These are phyloP conservation scores for Elgonia sp. DNA, from an alignment of 2,888 invertebrate genomes.

Conservation along the genomic window DNA sequence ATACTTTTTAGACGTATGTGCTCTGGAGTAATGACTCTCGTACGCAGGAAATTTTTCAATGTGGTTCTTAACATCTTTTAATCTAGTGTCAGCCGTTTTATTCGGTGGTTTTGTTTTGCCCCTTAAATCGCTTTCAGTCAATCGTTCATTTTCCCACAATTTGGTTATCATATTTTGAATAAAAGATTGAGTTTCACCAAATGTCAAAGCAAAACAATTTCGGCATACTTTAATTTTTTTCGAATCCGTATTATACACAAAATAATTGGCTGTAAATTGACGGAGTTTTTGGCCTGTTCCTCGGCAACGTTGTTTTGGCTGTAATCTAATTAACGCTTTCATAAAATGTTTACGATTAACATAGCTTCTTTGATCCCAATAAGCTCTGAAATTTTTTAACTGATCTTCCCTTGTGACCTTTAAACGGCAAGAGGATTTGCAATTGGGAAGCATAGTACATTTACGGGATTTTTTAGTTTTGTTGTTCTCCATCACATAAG, in stretches of 20 bases:
- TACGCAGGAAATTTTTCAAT: conserved; percentile 58
- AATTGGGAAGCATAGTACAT: conserved; percentile 29
- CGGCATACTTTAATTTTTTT: conserved; percentile 44
- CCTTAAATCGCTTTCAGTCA: conserved; percentile 17
- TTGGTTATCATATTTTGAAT: conserved; percentile 13
- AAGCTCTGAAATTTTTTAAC: conserved; percentile 34
- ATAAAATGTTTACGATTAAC: conserved; percentile 40
- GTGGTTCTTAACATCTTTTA: conserved; percentile 27
- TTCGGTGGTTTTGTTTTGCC: conserved; percentile 27
- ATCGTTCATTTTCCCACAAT: conserved; percentile 39
- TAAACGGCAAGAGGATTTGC: conserved; percentile 32
- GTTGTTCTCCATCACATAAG: conserved; percentile 16
- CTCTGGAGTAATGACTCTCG: conserved; percentile 67
- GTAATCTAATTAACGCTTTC: conserved; percentile 32
- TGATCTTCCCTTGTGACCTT: conserved; percentile 48
- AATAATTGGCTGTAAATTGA: conserved; percentile 37
- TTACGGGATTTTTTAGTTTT: conserved; percentile 22
- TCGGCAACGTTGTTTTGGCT: conserved; percentile 41
- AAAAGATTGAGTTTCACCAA: conserved; percentile 39
- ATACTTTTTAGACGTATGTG: conserved; percentile 63
- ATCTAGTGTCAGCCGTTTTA: conserved; percentile 23
- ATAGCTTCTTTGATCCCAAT: conserved; percentile 45
- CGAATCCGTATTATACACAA: conserved; percentile 28
- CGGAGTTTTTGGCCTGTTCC: conserved; percentile 12
- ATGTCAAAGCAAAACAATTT: conserved; percentile 25